Conservation (phyloP, 2,888 invertebrate genomes). For the Scaptomyza polygonia region DNA sequence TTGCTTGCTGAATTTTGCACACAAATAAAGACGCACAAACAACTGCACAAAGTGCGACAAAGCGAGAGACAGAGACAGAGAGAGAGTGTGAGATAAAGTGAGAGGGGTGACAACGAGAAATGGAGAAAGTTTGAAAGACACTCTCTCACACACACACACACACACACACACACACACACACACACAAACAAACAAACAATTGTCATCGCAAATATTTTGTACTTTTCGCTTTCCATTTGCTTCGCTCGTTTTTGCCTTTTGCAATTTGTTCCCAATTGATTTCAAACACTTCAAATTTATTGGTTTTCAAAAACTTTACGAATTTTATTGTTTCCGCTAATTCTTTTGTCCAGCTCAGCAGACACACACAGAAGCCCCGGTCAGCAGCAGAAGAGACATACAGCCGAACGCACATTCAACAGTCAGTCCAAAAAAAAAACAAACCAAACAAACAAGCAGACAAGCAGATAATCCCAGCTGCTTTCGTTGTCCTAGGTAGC, state of each 20-base stretch:
- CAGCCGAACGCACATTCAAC: constrained; percentile 42
- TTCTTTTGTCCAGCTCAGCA: constrained; percentile 72
- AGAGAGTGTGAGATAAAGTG: neutral
- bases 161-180: too few species aligned
- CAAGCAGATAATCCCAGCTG: constrained; percentile 1
- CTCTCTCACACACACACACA: constrained; percentile 8
- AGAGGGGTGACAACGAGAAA: constrained; percentile 6
- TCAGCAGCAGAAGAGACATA: constrained; percentile 23
- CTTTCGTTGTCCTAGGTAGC: neutral
- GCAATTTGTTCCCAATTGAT: constrained; percentile 78
- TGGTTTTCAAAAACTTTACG: constrained; percentile 73
- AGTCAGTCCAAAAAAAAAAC: constrained; percentile 16
- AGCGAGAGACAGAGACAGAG: constrained; percentile 6
- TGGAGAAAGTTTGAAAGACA: constrained; percentile 32
- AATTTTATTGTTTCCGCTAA: constrained; percentile 80
- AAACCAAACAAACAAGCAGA: neutral
- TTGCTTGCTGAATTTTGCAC: constrained; percentile 64
- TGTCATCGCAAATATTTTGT: constrained; percentile 32
- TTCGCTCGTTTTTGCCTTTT: constrained; percentile 58
- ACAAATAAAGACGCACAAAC: constrained; percentile 49
- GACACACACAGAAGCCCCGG: constrained; percentile 23
- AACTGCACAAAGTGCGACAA: constrained; percentile 5
- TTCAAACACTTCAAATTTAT: constrained; percentile 77
- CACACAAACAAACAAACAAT: constrained; percentile 24
- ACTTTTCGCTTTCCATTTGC: constrained; percentile 41